phyloP scores from a whole-genome alignment of 2,888 invertebrate genomes.

The Diarsia dahlii region DNA sequence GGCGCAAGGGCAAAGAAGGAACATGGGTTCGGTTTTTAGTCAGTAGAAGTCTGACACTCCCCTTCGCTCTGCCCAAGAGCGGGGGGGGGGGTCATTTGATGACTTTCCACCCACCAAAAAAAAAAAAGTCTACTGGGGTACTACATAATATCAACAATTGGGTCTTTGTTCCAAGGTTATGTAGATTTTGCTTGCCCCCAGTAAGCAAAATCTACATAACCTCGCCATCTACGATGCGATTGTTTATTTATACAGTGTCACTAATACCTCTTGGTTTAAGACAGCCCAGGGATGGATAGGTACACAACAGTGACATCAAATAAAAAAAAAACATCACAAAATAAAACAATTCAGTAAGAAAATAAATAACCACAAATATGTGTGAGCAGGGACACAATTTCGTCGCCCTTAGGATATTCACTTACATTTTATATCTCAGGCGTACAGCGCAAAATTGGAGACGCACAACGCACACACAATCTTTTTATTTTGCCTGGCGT shows the following conservation, averaged over 20 bases:
- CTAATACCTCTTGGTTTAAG: neutral
- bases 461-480: slow-evolving; percentile 25
- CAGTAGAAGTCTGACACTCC: too few relatives aligned
- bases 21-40: too few relatives aligned
- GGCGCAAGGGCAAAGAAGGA: too few relatives aligned
- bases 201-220: too few relatives aligned
- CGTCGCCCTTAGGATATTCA: slow-evolving; percentile 36
- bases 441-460: slow-evolving; percentile 37
- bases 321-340: slow-evolving; percentile 28
- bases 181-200: too few relatives aligned
- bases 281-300: neutral
- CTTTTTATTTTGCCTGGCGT: slow-evolving; percentile 32
- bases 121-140: too few relatives aligned
- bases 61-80: too few relatives aligned
- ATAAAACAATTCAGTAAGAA: slow-evolving; percentile 16
- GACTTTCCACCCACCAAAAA: too few relatives aligned
- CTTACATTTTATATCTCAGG: slow-evolving; percentile 44
- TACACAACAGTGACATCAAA: slow-evolving; percentile 6
- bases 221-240: neutral
- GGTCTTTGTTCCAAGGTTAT: too few relatives aligned
- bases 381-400: slow-evolving; percentile 28
- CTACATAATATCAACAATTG: too few relatives aligned
- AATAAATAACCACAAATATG: slow-evolving; percentile 38
- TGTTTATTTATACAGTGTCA: neutral
- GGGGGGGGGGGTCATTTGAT: too few relatives aligned